Base-by-base conservation (phyloP, 2,113 vertebrate species). In the Tyto alba region DNA sequence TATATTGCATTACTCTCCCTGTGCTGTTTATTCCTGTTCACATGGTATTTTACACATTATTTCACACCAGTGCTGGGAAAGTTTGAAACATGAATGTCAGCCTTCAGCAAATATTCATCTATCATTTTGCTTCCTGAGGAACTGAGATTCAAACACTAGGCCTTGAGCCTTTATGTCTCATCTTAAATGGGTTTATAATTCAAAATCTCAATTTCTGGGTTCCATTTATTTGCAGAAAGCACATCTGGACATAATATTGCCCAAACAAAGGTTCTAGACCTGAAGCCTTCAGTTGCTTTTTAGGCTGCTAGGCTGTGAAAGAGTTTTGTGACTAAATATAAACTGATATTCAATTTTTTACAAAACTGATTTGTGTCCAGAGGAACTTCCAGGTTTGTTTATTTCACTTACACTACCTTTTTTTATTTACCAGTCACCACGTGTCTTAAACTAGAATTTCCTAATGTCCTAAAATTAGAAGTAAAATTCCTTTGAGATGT, bases 281-380 rank as follows among this genome's bases (percentile, higher is more conserved):
- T 15, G 32, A 52, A 64, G 36, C 27, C 73, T 81, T 53, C 34
- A 32, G 40, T 94, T 78, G 47, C 5, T 94, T 16, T 16, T 92
- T 68, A 90, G 64, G 22, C 16, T 88, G 38, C 41, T 90, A 84
- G 52, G 34, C 30, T 87, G 45, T 91, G 73, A 91, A 93, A 32
- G 52, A 16, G 5, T 75, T 92, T 74, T 91, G 75, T 94, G 38
- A 75, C 47, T 82, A 87, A 92, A 93, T 87, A 85, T 62, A 78
- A 89, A 80, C 34, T 48, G 52, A 59, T 78, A 79, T 78, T 36
- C 3, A 72, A 82, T 92, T 89, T 53, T 88, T 93, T 56, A 75
- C 17, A 88, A 43, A 96, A 50, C 13, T 41, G 48, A 82, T 13
- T 81, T 7, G 63, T 84, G 60, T 71, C 19, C 56, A 90, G 66